These are phyloP conservation scores for Hipposideros larvatus DNA, from an alignment of 2,797 vertebrate genomes.

Conservation along the genomic window DNA sequence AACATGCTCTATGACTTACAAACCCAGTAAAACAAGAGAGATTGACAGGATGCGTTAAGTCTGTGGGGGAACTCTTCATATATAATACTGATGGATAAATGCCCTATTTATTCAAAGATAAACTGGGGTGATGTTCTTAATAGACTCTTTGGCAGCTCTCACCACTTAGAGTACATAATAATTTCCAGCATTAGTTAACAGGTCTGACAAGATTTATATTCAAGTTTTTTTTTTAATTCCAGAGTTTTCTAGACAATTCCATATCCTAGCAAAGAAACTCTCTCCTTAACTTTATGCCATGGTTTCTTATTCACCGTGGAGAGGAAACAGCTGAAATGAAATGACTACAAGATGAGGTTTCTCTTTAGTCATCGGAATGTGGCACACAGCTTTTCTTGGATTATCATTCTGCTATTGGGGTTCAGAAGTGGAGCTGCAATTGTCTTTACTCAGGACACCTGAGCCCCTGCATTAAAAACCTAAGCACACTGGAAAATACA, in stretches of 20 bases:
- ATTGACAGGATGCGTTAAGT: constrained; percentile 32
- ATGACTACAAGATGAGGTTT: constrained; percentile 69
- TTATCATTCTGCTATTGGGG: constrained; percentile 59
- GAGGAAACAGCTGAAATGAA: constrained; percentile 70
- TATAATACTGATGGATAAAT: constrained; percentile 51
- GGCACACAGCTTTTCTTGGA: constrained; percentile 36
- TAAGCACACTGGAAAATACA: constrained; percentile 12
- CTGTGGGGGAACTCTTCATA: constrained; percentile 21
- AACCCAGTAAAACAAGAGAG: constrained; percentile 57
- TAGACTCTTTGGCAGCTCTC: constrained; percentile 58
- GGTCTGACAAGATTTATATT: constrained; percentile 71
- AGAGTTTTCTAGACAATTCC: constrained; percentile 62
- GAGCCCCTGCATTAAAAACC: constrained; percentile 57
- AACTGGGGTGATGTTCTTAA: constrained; percentile 52
- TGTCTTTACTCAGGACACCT: constrained; percentile 71
- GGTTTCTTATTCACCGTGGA: constrained; percentile 74
- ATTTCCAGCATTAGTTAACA: constrained; percentile 60
- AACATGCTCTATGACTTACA: constrained; percentile 59
- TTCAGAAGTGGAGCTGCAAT: constrained; percentile 45
- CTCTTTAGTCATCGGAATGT: constrained; percentile 60
- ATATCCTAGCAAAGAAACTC: constrained; percentile 54
- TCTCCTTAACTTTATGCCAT: constrained; percentile 62
- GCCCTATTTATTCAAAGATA: constrained; percentile 48
- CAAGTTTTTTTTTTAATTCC: constrained; percentile 41
- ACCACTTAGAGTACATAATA: constrained; percentile 60